Percentiles rank a stretch among this genome's conserved stretches.
Evolutionary conservation across 2,888 invertebrate genomes (phyloP).

Genomic region (Ramazzottius varieornatus): DNA sequence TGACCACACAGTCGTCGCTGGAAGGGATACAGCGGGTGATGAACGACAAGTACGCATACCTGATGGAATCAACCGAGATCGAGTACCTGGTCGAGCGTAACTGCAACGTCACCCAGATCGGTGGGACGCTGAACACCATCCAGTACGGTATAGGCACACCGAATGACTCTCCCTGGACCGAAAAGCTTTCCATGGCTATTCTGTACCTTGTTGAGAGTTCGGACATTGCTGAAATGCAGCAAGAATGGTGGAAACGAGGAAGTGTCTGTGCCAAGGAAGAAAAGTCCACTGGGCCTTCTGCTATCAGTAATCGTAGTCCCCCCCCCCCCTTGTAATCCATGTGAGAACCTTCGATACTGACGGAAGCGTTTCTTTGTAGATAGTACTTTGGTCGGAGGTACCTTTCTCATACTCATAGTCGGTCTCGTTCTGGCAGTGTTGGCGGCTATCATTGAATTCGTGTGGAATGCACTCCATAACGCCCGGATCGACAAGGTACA

Average conservation of each 20-base stretch:
- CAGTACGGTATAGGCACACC: background rate
- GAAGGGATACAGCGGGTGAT: slow-evolving; percentile 35
- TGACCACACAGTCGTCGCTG: slow-evolving; percentile 31
- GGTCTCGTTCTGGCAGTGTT: background rate
- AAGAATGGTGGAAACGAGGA: background rate
- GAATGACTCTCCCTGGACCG: background rate
- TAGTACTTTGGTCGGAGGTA: background rate
- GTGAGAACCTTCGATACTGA: too few species aligned
- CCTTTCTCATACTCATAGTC: background rate
- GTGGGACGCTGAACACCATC: slow-evolving; percentile 18
- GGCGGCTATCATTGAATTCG: background rate
- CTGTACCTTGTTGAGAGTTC: background rate
- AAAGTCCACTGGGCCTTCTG: background rate
- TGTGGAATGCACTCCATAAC: slow-evolving; percentile 2
- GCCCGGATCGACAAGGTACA: background rate
- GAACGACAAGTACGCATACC: slow-evolving; percentile 25
- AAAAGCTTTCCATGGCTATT: background rate
- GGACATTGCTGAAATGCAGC: background rate
- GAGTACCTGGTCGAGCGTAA: slow-evolving; percentile 26
- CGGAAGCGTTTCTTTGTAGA: too few species aligned
- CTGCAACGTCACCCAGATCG: slow-evolving; percentile 26
- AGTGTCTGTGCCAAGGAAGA: background rate
- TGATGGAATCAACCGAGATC: slow-evolving; percentile 27
- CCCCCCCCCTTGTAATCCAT: too few species aligned
- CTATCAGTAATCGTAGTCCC: background rate